These are phyloP conservation scores for Orthonevra nobilis DNA, from an alignment of 2,888 invertebrate species.

Conservation along the genomic window DNA sequence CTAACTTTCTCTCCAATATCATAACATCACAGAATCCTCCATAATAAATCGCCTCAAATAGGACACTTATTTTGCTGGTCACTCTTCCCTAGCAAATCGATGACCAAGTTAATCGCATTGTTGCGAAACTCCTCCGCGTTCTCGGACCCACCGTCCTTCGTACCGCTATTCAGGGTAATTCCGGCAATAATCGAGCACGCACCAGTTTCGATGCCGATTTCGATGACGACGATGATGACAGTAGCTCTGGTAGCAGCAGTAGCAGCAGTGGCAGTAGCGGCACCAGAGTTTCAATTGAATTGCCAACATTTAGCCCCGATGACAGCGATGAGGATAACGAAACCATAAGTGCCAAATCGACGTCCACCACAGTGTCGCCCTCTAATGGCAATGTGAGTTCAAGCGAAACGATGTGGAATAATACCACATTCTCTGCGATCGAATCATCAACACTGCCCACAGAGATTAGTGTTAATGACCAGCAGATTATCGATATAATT, in stretches of 20 bases:
- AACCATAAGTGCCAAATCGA: constrained; percentile 70
- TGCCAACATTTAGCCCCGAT: constrained; percentile 86
- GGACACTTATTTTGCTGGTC: constrained; percentile 53
- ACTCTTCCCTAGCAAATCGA: constrained; percentile 80
- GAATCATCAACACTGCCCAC: constrained; percentile 60
- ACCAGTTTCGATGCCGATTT: constrained; percentile 82
- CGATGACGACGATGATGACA: constrained; percentile 80
- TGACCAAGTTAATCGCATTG: constrained; percentile 78
- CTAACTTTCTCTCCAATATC: constrained; percentile 6
- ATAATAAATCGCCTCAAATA: constrained; percentile 34
- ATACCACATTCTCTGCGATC: constrained; percentile 51
- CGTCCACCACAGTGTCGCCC: constrained; percentile 70
- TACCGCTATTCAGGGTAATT: constrained; percentile 79
- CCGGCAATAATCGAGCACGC: constrained; percentile 76
- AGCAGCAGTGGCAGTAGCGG: constrained; percentile 72
- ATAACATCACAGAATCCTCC: constrained; percentile 8
- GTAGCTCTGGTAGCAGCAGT: constrained; percentile 74
- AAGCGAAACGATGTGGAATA: no score
- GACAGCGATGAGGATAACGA: constrained; percentile 83
- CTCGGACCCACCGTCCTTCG: constrained; percentile 86
- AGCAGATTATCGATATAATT: constrained; percentile 77
- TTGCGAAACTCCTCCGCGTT: constrained; percentile 84
- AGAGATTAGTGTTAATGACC: constrained; percentile 75
- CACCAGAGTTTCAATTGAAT: constrained; percentile 83
- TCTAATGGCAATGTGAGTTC: constrained; percentile 60